phyloP scores from a whole-genome alignment of 2,888 invertebrate genomes.

The Penaeus monodon region DNA sequence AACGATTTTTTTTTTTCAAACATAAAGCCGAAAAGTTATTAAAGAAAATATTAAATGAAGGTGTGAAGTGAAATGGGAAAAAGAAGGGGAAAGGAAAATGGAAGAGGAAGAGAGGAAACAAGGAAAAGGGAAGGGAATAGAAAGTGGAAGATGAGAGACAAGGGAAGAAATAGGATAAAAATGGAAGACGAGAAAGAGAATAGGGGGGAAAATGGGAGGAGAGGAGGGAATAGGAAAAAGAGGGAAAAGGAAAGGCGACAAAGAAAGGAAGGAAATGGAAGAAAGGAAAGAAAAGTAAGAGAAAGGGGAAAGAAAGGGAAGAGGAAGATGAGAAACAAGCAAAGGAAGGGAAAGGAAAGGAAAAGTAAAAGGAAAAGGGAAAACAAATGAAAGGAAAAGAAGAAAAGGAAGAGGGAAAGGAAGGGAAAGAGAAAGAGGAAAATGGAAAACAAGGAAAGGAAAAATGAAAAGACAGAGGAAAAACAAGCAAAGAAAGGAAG shows the following conservation, averaged over 20 bases:
- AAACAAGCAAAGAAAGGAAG: not conserved
- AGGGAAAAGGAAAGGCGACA: not conserved
- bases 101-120: not conserved
- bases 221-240: not conserved
- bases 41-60: too few relatives aligned
- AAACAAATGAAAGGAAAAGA: not conserved
- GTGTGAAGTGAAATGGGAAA: too few relatives aligned
- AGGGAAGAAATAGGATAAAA: not conserved
- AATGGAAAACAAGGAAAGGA: not conserved
- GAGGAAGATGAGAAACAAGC: not conserved
- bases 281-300: not conserved
- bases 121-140: not conserved
- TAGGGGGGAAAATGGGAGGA: not conserved
- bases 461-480: not conserved
- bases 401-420: not conserved
- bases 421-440: not conserved
- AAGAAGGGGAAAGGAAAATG: not conserved
- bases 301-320: not conserved
- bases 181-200: not conserved
- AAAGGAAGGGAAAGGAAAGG: not conserved
- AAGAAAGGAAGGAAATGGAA: not conserved
- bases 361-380: not conserved
- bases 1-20: too few relatives aligned
- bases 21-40: too few relatives aligned
- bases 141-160: not conserved